These are phyloP conservation scores for Sympetrum striolatum DNA, from an alignment of 2,888 invertebrate genomes.

Conservation along the genomic window DNA sequence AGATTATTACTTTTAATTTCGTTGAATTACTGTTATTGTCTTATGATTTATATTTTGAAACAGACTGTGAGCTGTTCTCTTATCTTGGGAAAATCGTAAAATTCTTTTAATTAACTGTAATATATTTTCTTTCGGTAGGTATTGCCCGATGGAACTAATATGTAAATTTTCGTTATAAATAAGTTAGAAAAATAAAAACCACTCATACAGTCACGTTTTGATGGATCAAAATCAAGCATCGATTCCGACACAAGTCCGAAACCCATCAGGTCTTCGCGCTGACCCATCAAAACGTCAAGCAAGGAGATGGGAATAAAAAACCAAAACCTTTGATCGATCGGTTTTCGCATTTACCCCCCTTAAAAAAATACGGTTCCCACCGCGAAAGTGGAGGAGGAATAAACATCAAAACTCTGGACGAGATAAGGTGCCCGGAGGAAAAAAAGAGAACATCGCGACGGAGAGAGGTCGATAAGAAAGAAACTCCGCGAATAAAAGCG, in stretches of 20 bases:
- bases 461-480: background rate
- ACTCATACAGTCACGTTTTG: background rate
- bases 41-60: too few species aligned
- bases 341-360: background rate
- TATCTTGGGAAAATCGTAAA: too few species aligned
- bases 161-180: background rate
- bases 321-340: background rate
- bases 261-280: background rate
- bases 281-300: background rate
- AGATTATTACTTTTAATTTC: too few species aligned
- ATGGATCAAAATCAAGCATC: background rate
- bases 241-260: background rate
- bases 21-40: too few species aligned
- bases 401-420: background rate
- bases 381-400: background rate
- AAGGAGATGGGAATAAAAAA: background rate
- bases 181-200: background rate
- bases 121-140: too few species aligned
- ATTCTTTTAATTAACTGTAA: too few species aligned
- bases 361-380: background rate
- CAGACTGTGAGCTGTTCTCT: too few species aligned
- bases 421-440: background rate
- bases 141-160: too few species aligned
- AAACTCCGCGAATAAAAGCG: background rate
- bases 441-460: background rate